Conservation (phyloP, 2,888 invertebrate species). For the Thereva unica region DNA sequence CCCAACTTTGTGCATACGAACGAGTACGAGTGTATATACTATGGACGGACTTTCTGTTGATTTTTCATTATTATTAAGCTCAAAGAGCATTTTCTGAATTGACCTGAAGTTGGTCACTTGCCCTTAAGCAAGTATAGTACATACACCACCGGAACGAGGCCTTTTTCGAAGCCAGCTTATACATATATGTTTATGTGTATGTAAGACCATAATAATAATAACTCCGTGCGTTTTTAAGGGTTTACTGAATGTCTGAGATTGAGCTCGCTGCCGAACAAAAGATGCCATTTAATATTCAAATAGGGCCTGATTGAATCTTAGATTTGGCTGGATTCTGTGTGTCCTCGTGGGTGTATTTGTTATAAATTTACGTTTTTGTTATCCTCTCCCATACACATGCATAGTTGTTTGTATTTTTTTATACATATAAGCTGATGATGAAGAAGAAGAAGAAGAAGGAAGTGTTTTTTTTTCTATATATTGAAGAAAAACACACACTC, state of each 20-base stretch:
- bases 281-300: slow-evolving; percentile 44
- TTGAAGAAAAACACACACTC: slow-evolving; percentile 17
- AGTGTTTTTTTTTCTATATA: slow-evolving; percentile 25
- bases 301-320: slow-evolving; percentile 43
- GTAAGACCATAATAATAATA: background rate
- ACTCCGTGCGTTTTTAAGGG: slow-evolving; percentile 14
- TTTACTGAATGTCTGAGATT: slow-evolving; percentile 24
- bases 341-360: slow-evolving; percentile 25
- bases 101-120: slow-evolving; percentile 34
- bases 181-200: background rate
- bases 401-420: background rate
- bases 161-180: too few relatives aligned
- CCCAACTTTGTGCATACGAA: too few relatives aligned
- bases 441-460: slow-evolving; percentile 19
- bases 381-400: too few relatives aligned
- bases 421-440: slow-evolving; percentile 6
- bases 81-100: background rate
- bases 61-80: slow-evolving; percentile 26
- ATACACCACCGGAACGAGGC: background rate
- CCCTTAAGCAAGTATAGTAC: slow-evolving; percentile 16
- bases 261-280: slow-evolving; percentile 39
- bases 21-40: background rate
- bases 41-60: slow-evolving; percentile 20
- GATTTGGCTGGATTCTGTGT: slow-evolving; percentile 9
- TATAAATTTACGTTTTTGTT: too few relatives aligned